Conservation (phyloP, 2,797 vertebrate species). For the Esox lucius region DNA sequence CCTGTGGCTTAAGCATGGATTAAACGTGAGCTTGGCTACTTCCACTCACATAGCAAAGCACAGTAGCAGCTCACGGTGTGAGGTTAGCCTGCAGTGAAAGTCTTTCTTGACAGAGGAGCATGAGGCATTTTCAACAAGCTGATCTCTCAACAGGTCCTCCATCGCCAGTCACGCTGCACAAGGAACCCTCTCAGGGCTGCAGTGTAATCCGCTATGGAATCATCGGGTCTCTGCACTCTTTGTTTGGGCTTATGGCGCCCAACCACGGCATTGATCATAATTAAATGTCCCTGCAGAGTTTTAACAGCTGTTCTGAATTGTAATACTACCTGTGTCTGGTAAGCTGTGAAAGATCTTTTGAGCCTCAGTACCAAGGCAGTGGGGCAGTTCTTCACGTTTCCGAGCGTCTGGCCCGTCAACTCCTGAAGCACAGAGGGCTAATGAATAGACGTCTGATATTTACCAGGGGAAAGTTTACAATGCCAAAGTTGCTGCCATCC, state of each 20-base stretch:
- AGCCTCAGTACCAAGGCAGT: background rate
- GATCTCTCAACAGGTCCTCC: background rate
- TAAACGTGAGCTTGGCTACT: background rate
- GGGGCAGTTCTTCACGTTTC: background rate
- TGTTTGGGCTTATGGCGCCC: background rate
- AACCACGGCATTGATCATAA: slow-evolving; percentile 5
- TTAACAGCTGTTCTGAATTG: background rate
- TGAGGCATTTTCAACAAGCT: background rate
- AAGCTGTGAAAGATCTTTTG: background rate
- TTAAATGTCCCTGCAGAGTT: background rate
- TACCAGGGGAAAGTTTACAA: background rate
- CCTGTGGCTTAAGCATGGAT: background rate
- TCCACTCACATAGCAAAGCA: background rate
- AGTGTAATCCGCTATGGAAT: background rate
- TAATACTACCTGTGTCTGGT: background rate
- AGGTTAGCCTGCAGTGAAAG: background rate
- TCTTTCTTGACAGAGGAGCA: background rate
- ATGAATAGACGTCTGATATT: background rate
- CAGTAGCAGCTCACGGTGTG: background rate
- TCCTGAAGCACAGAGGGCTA: background rate
- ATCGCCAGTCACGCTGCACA: background rate
- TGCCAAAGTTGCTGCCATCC: background rate
- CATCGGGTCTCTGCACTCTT: slow-evolving; percentile 2
- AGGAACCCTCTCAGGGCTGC: background rate
- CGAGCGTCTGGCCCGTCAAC: background rate